Base-by-base conservation (phyloP, 92 coral and sea anemone genomes). In the Isaurus tuberculatus region DNA sequence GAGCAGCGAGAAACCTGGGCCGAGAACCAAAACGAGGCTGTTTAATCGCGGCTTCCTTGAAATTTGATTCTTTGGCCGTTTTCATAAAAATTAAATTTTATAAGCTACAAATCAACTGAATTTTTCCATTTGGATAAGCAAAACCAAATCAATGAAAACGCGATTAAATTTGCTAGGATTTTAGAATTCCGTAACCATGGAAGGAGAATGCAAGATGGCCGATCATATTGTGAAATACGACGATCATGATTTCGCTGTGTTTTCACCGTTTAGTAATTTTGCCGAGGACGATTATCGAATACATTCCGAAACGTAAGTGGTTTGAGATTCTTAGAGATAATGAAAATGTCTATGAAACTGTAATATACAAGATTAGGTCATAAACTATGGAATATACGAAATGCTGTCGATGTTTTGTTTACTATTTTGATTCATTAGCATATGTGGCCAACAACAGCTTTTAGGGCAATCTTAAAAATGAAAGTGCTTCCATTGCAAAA, bases 161-260 rank as follows among this genome's bases (percentile, higher is more conserved):
- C 25, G 7, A 29, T 29, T 63, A 8, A 3, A 1, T 10, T 11
- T 11, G 14, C 13, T 34, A 27, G 27, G 4, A 63, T 20, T 4
- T 5, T 23, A n/a, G 68, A 63, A 15, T 1, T 63, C 27, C 13
- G 13, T 4, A 26, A 77, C 9, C 32, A 77, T 77, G 82, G 82
- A 61, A 3, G 82, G 27, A 33, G 68, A 77, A 57, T 20, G 4
- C 26, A 55, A 77, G 70, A 77, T 77, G 53, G 82, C 82, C 20
- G 82, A 77, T 20, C 33, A 29, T 58, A 67, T 77, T 33, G 36
- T 77, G 32, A 70, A 58, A 2, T 77, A 57, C 26, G 82, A 77
- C 20, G 70, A 77, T 4, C 70, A 77, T 31, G 70, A 34, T 1
- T 77, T 77, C 42, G 82, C 82, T 1, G 70, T 77, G 33, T 77